Conservation (phyloP, 2,888 invertebrate genomes). For the Carcina quercana region DNA sequence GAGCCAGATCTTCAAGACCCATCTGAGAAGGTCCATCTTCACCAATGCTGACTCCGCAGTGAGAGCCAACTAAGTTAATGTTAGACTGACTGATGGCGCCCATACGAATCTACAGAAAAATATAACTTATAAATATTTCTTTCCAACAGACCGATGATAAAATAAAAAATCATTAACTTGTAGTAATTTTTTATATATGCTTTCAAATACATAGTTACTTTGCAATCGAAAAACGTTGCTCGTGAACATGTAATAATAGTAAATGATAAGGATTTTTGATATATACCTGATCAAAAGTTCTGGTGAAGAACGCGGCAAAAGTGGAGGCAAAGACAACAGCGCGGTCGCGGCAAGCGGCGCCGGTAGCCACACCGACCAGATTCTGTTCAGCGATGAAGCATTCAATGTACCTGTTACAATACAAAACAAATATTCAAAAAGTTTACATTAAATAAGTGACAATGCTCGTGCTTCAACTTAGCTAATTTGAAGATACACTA, state of each 20-base stretch:
- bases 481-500: no score
- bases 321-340: constrained; percentile 96
- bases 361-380: constrained; percentile 96
- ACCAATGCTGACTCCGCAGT: constrained; percentile 98
- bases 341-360: constrained; percentile 93
- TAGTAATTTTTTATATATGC: no score
- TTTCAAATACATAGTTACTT: no score
- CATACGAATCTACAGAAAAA: constrained; percentile 93
- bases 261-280: no score
- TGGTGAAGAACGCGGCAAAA: constrained; percentile 97
- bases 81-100: constrained; percentile 99
- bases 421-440: no score
- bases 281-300: constrained; percentile 97
- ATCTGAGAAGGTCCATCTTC: constrained; percentile 99
- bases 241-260: no score
- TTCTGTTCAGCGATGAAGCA: constrained; percentile 99
- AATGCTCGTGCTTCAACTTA: no score
- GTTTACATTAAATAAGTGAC: no score
- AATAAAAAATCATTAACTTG: no score
- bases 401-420: constrained; percentile 93
- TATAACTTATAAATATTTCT: no score
- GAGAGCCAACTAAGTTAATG: constrained; percentile 96
- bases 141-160: no score
- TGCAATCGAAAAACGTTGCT: no score
- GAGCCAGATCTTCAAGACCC: constrained; percentile 98